Base-by-base conservation (phyloP, 2,888 invertebrate genomes). In the Eilema griseolum region DNA sequence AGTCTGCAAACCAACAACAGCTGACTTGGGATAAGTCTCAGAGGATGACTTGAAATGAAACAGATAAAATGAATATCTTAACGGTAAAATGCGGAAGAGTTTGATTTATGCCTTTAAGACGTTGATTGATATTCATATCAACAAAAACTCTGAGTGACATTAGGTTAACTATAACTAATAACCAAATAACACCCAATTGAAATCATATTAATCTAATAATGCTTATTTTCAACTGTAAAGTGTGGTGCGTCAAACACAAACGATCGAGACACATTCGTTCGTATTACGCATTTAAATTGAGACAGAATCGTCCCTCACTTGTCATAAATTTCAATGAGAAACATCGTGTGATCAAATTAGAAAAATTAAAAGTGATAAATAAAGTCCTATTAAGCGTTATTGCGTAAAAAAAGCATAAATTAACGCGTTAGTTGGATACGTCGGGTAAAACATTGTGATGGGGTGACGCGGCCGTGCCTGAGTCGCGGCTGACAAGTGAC, bases 361-460 rank as follows among this genome's bases (percentile, higher is more conserved):
- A 93, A 94, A 94, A 94, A 95, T 95, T 95, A 94, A 94, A 93
- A 92, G 93, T 92, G 94, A 94, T 94, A 93, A 94, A 95, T 95
- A 94, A 93, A 93, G 91, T 86, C 90, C 94, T 93, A 95, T 95
- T 95, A 95, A 94, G 88, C 86, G 88, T 95, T 95, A 95, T 95
- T 95, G 94, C 94, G 94, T 95, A 94, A 95, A 95, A 95, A 94
- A 94, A 89, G 94, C 93, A 95, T 95, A 95, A 95, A 94, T 95
- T 94, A 94, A 93, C 90, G 88, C 85, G 86, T 83, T 80, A 88
- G 85, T 83, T 84, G 84, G 75, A 74, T 71, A 80, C 66, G 66
- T 66, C 81, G 76, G 83, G 84, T 83, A 82, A 82, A 83, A 83
- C 77, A 83, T 75, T 69, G 59, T 59, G 59, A 63, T 62, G 61